Percentiles rank a stretch among this genome's conserved stretches.
Conservation (phyloP, 2,797 vertebrate genomes). For the Scyliorhinus canicula region DNA sequence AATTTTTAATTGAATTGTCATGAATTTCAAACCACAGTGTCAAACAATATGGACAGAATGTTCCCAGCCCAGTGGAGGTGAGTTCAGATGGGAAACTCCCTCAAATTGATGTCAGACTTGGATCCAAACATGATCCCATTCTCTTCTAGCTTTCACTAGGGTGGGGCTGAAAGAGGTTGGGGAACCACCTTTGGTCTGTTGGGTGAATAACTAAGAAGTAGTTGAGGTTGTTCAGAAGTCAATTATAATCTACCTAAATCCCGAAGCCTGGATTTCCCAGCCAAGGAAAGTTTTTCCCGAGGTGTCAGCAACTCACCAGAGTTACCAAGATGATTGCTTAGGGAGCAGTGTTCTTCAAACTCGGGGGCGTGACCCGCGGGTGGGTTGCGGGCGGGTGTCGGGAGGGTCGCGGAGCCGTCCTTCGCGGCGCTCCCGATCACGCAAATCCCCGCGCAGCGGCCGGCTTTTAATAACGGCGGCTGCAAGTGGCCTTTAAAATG, state of each 20-base stretch:
- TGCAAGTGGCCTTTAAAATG: no score
- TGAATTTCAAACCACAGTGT: neutral
- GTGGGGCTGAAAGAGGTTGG: neutral
- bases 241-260: neutral
- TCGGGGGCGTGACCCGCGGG: no score
- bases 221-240: neutral
- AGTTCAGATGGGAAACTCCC: neutral
- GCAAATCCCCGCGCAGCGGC: no score
- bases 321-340: neutral
- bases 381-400: no score
- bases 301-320: neutral
- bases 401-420: no score
- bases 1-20: neutral
- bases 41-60: neutral
- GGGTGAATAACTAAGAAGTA: neutral
- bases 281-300: neutral
- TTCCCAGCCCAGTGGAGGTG: neutral
- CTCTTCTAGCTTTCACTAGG: neutral
- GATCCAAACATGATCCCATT: neutral
- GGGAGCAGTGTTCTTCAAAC: no score
- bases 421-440: no score
- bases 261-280: neutral
- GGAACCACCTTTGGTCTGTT: neutral
- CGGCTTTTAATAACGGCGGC: no score
- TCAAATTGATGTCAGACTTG: neutral